A percentile compares a stretch with the other conserved stretches of the same genome.
phyloP scores from a whole-genome alignment of 2,113 vertebrate genomes.

The Xenopus tropicalis region DNA sequence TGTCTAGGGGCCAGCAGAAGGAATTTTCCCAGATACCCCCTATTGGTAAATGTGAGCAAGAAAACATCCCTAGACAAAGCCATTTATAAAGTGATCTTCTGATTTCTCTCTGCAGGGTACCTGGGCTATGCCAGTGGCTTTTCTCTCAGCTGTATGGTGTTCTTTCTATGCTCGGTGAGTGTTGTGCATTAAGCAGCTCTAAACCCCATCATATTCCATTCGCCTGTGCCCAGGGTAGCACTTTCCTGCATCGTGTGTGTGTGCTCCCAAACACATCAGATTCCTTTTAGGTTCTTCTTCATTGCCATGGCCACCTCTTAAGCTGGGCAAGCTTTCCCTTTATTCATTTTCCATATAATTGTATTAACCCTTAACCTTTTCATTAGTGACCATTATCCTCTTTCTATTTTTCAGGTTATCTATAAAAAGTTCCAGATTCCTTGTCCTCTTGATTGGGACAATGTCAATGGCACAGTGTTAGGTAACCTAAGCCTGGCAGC shows the following conservation, averaged over 20 bases:
- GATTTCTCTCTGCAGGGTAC: constrained; percentile 72
- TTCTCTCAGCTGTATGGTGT: constrained; percentile 97
- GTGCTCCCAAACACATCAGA: background rate
- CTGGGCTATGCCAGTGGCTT: constrained; percentile 95
- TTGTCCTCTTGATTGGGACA: constrained; percentile 74
- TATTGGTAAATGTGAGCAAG: too few species aligned
- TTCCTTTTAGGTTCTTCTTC: background rate
- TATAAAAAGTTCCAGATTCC: constrained; percentile 93
- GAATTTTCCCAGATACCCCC: too few species aligned
- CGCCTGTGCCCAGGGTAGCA: background rate
- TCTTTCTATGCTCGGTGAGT: constrained; percentile 91
- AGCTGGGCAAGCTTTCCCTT: too few species aligned
- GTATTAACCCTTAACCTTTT: too few species aligned
- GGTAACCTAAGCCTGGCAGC: constrained; percentile 56
- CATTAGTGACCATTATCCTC: background rate
- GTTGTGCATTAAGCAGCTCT: background rate
- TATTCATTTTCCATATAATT: too few species aligned
- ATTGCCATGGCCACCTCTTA: too few species aligned
- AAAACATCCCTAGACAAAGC: background rate
- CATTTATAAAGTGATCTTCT: background rate
- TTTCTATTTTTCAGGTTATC: constrained; percentile 74
- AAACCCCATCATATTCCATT: too few species aligned
- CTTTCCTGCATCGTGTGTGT: background rate
- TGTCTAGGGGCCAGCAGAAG: too few species aligned
- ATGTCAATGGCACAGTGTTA: constrained; percentile 61